Base-by-base conservation (phyloP, 2,888 invertebrate species). In the Agrenia bidenticulata region DNA sequence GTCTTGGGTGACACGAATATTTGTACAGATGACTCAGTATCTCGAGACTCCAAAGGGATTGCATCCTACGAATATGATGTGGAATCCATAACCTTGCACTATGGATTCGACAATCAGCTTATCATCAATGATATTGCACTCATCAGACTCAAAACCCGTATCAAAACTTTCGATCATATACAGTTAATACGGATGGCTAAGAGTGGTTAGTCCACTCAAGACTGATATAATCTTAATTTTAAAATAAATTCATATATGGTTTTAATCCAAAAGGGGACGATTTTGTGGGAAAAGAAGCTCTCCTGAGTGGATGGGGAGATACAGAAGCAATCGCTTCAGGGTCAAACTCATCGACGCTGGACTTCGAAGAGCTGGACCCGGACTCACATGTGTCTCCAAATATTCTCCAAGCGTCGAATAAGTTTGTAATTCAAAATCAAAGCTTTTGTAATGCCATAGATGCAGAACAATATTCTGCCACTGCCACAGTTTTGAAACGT, bases 1-100 rank as follows among this genome's bases (percentile, higher is more conserved):
- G 72, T 75, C 21, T 61, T 75, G 1, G 75, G 75, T 0, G 73
- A 75, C 49, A 72, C 69, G 9, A 67, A 75, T 45, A 63, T 66
- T n/a, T 73, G 75, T 49, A 41, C 51, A 2, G 72, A 72, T 49
- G 71, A 66, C 1, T 41, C 58, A 19, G 59, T 53, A 27, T 41
- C 58, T 24, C 15, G 27, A 27, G 49, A 45, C 21, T 15, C 1
- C 15, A 17, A 50, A 19, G 1, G 17, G 9, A 21, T 56, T 32
- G 57, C 56, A 1, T 70, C 67, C 11, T 70, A 63, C 49, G 61
- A 66, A 1, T 70, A 67, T 62, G 71, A 61, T 13, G 66, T 75
- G 2, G 73, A 73, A 37, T 66, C 67, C 1, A 60, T 75, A 2
- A 58, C 61, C 1, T 61, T 73, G 49, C 73, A 75, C 41, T 73